Base-by-base conservation (phyloP, 2,113 vertebrate genomes). In the Calypte anna region DNA sequence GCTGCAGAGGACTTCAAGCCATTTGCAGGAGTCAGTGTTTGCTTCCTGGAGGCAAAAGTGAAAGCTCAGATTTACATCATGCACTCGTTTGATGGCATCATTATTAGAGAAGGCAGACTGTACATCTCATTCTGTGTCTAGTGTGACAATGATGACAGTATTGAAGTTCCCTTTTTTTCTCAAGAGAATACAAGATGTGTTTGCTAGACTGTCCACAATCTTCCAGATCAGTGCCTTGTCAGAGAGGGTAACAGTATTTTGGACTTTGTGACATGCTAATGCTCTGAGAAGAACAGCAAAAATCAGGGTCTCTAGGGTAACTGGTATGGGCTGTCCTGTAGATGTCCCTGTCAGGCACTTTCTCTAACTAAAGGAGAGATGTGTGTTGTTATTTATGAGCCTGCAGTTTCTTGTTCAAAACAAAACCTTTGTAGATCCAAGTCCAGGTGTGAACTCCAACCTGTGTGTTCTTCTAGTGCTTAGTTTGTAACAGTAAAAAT, bases 181-280 rank as follows among this genome's bases (percentile, higher is more conserved):
- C 1, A 0, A 54, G 51, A 33, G 74, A 38, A 61, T 7, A 44
- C 31, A 30, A 0, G 2, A 28, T 15, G 16, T 0, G 0, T 77
- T 74, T 91, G 44, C 58, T 70, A n/a, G 50, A 27, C 25, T n/a
- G 25, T 68, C 17, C 55, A 14, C 46, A 46, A 38, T 24, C 0
- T 0, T 59, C n/a, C 6, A 9, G 33, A 36, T 27, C 0, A 0
- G 43, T 33, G 4, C 36, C 28, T 62, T 62, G 36, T 55, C 19
- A 33, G 59, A 84, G n/a, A 38, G 63, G 12, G 19, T 78, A 72
- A 38, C 6, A 3, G 28, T 70, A 6, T 62, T 73, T 69, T 59
- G 64, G 68, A 38, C 63, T 46, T 70, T 62, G 28, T 78, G 55
- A 63, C 12, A 2, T 12, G 38, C 33, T 5, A 23, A 1, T 1